Evolutionary conservation across 2,888 invertebrate genomes (phyloP).

Genomic region (Chrysina gloriosa): DNA sequence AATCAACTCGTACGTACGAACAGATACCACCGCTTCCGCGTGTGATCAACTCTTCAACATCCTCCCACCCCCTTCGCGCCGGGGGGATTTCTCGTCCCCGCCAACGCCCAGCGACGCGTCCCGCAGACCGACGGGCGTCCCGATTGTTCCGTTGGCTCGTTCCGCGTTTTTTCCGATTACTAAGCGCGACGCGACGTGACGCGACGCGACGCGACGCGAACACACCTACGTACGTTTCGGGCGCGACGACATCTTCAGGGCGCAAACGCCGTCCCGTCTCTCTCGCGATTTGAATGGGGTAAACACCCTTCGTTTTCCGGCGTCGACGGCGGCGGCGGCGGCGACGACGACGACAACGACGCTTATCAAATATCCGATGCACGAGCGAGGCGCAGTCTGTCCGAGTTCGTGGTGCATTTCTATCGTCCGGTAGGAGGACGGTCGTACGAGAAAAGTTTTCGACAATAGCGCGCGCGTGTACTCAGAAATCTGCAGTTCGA

Average conservation of each 20-base stretch:
- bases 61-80: no score
- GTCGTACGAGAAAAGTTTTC: neutral
- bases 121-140: neutral
- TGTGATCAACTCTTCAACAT: no score
- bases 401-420: neutral
- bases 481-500: no score
- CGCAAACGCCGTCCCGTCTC: conserved; percentile 27
- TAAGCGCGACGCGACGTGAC: conserved; percentile 1
- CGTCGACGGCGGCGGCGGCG: neutral
- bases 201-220: no score
- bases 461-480: no score
- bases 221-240: no score
- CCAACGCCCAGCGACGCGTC: no score
- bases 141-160: neutral
- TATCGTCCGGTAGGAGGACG: neutral
- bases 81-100: no score
- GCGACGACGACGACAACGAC: conserved; percentile 39
- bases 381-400: neutral
- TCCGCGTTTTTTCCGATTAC: conserved; percentile 20
- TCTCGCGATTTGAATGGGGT: conserved; percentile 58
- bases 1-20: no score
- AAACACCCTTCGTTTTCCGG: conserved; percentile 57
- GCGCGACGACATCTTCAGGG: neutral
- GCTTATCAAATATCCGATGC: neutral
- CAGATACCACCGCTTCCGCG: no score